Percentiles rank a stretch among this genome's conserved stretches.
Evolutionary conservation across 2,113 vertebrate genomes (phyloP).

Genomic region (Jaculus jaculus): DNA sequence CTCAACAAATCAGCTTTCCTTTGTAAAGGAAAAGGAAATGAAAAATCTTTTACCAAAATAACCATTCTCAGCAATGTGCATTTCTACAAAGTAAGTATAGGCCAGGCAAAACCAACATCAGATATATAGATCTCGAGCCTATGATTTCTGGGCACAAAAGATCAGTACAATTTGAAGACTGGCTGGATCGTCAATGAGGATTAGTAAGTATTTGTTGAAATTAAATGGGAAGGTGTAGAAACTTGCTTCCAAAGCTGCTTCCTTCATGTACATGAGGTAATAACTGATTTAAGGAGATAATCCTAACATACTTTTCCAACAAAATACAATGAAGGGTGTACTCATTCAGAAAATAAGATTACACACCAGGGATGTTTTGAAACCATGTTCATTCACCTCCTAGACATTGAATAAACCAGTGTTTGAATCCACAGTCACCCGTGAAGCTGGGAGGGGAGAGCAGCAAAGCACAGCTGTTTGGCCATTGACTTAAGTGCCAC

Average conservation of each 20-base stretch:
- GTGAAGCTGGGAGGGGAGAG: background rate
- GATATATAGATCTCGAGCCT: background rate
- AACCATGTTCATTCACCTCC: background rate
- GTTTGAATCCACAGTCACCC: conserved; percentile 55
- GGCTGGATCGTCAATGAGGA: background rate
- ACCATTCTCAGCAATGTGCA: background rate
- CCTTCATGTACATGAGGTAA: conserved; percentile 1
- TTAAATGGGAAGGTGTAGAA: background rate
- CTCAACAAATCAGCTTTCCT: background rate
- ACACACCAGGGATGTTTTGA: background rate
- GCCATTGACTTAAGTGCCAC: background rate
- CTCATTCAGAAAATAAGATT: background rate
- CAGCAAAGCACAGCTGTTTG: conserved; percentile 59
- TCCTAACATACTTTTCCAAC: conserved; percentile 8
- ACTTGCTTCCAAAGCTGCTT: conserved; percentile 35
- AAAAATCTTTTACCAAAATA: background rate
- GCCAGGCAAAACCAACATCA: background rate
- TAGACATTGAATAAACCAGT: conserved; percentile 15
- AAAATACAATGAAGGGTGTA: conserved; percentile 18
- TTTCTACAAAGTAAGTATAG: background rate
- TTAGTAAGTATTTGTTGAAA: conserved; percentile 59
- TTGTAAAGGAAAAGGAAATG: background rate
- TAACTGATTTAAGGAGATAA: background rate
- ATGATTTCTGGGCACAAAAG: conserved; percentile 17
- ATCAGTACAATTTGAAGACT: background rate